phyloP scores from a whole-genome alignment of 2,113 vertebrate species.

The Callaeas wilsoni region DNA sequence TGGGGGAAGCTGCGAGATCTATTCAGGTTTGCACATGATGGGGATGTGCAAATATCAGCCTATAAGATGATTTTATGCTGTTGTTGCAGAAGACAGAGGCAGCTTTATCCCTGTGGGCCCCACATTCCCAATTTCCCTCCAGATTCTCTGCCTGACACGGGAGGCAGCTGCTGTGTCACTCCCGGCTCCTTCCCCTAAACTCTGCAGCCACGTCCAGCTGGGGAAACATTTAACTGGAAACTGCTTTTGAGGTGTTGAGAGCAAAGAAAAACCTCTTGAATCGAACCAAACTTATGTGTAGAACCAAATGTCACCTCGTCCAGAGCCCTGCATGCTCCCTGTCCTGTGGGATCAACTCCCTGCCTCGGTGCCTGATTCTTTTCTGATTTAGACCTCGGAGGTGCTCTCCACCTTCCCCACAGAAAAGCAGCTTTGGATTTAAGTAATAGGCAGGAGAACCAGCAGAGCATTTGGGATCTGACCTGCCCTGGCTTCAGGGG shows the following conservation, averaged over 20 bases:
- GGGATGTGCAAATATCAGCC: not conserved
- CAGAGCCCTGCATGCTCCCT: fast-evolving
- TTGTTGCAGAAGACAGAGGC: not conserved
- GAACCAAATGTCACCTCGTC: not conserved
- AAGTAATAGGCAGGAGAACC: not conserved
- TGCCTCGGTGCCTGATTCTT: fast-evolving
- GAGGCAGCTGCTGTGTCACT: not conserved
- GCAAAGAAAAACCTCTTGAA: not conserved
- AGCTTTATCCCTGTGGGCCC: not conserved
- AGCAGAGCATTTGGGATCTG: not conserved
- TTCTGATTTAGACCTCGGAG: not conserved
- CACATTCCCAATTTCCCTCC: not conserved
- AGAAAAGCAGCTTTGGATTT: not conserved
- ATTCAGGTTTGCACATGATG: not conserved
- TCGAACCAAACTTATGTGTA: fast-evolving
- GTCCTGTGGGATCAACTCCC: not conserved
- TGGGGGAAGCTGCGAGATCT: not conserved
- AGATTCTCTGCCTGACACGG: not conserved
- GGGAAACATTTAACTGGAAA: not conserved
- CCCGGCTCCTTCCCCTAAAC: not conserved
- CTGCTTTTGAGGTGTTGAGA: not conserved
- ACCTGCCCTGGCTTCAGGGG: not conserved
- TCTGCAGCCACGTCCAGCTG: not conserved
- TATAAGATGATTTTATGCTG: not conserved
- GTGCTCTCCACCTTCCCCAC: not conserved